Conservation (phyloP, 2,888 invertebrate species). For the Drosophila falleni region DNA sequence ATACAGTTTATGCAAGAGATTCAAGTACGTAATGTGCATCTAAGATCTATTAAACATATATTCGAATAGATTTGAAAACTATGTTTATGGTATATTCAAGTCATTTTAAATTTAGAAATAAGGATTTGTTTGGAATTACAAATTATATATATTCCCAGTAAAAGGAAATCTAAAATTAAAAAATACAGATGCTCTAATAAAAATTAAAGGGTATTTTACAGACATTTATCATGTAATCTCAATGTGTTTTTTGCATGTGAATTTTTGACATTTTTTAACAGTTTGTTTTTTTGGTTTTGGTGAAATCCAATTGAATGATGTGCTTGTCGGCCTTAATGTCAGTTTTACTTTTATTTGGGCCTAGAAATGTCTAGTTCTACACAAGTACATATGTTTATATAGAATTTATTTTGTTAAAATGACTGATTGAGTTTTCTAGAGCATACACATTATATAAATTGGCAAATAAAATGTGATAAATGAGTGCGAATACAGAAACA, state of each 20-base stretch:
- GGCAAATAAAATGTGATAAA: slow-evolving; percentile 3
- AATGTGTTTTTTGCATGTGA: slow-evolving; percentile 21
- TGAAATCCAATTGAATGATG: slow-evolving; percentile 53
- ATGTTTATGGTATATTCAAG: background rate
- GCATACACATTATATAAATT: slow-evolving; percentile 9
- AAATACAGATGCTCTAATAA: background rate
- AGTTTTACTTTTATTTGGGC: slow-evolving; percentile 44
- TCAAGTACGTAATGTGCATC: background rate
- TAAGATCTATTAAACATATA: no score
- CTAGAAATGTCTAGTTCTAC: slow-evolving; percentile 41
- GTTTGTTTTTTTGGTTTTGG: slow-evolving; percentile 4
- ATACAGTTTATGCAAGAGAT: background rate
- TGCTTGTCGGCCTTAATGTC: slow-evolving; percentile 49
- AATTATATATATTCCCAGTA: no score
- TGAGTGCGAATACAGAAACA: background rate
- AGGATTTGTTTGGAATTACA: no score
- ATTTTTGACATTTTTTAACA: slow-evolving; percentile 15
- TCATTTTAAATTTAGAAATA: background rate
- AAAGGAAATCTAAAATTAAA: no score
- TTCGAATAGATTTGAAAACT: no score
- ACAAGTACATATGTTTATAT: slow-evolving; percentile 10
- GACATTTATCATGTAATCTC: background rate
- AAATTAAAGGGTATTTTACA: background rate
- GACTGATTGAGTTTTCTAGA: slow-evolving; percentile 25
- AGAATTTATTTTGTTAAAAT: slow-evolving; percentile 10